Evolutionary conservation across 2,888 invertebrate genomes (phyloP), one percentile per base, ranked within the genome.

Genomic region (Diplazon laetatorius): DNA sequence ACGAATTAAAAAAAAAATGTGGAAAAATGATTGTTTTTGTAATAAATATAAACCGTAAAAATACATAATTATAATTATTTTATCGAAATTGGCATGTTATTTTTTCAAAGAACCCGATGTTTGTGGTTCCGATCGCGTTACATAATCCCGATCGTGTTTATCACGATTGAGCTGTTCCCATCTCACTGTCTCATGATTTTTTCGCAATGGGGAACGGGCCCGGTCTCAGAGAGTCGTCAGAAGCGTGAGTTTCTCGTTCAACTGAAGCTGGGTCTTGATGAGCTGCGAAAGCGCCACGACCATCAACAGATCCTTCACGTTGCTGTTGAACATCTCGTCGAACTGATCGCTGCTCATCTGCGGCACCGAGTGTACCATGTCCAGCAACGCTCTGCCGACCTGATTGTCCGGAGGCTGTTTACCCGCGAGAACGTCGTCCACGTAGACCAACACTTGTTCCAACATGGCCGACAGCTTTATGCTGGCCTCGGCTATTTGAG

Each of bases 251-350:
- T 99, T 99, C 92, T 99, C 99, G 91, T 99, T 98, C 69, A 99
- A 93, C 88, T 97, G 97, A 86, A 99, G 93, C 92, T 99, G 99
- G 1, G 99, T 98, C 92, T 98, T 97, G 87, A 98, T 97, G 77
- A 99, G 93, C 89, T 99, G 98, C 12, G 99, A 97, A 77, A 99
- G 93, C 52, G 99, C 98, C 85, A 98, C 95, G 48, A 97, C 98
- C 99, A 99, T 99, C 86, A 99, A 93, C 85, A 99, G 93, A 93
- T 99, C 99, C 92, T 99, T 98, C 90, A 99, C 96, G 88, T 97
- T 97, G 84, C 97, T 96, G 90, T 98, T 98, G 91, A 99, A 96
- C 95, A 99, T 97, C 85, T 96, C 95, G 44, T 97, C 97, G 91
- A 99, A 97, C 89, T 97, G 96, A 88, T 97, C 97, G 69, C 94